Evolutionary conservation across 2,113 vertebrate species (phyloP), one percentile per base, ranked within the genome.

Genomic region (Melanotaenia duboulayi): DNA sequence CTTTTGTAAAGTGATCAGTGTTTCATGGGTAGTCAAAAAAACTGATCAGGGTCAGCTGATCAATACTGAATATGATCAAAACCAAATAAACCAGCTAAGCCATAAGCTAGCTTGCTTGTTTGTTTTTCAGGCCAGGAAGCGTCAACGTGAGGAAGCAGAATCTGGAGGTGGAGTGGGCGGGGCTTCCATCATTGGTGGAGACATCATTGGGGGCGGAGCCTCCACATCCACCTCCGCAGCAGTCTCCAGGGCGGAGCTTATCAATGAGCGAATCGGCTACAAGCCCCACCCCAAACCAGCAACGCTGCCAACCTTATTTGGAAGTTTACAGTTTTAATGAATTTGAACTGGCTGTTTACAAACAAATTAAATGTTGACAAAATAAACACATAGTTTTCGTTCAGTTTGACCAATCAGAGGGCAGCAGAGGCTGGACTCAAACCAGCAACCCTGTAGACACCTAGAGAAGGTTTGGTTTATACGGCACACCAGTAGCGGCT

Each of bases 191-290:
- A 94, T 90, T 3, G 94, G 96, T 32, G 93, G 93, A 32, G 95
- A 96, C 69, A 89, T 94, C 0, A 82, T 93, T 0, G 93, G 93
- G 4, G 91, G 95, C 42, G 93, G 91, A 59, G 65, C 90, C 14
- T 83, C 84, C 0, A 72, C 65, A 0, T 76, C 80, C 0, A 72
- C 70, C 2, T 95, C 97, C 1, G 89, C 94, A 12, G 44, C 70
- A 0, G 95, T 94, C 54, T 94, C 89, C n/a, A 92, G 96, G 81
- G 94, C 95, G 74, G 97, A 99, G 87, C 93, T 96, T 67, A 96
- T 98, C 59, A 95, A 95, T 12, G 97, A 98, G 65, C 93, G 97
- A 50, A 99, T 99, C 22, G 97, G 97, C 39, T 99, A 97, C 91
- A 98, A 98, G 66, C 96, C 97, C 0, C 96, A 97, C 85, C 96